phyloP scores from a whole-genome alignment of 2,113 vertebrate genomes.

The Uropsilus gracilis region DNA sequence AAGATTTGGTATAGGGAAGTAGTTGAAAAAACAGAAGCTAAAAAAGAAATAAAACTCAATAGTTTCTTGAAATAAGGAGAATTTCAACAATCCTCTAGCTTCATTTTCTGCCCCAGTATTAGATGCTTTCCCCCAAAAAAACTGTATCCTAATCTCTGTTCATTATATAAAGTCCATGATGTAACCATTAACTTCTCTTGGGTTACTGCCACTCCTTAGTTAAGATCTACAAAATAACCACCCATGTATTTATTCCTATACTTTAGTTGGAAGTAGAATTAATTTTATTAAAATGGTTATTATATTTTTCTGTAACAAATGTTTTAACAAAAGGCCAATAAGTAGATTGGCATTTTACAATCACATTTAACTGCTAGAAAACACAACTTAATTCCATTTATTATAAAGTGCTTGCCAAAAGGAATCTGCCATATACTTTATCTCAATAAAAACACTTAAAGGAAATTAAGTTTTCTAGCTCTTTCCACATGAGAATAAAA shows the following conservation, averaged over 20 bases:
- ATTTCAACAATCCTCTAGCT: not conserved
- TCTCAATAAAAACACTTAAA: not conserved
- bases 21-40: not conserved
- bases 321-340: not conserved
- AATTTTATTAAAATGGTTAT: not conserved
- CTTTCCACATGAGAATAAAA: not conserved
- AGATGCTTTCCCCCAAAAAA: not conserved
- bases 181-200: not conserved
- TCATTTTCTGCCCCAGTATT: not conserved
- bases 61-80: not conserved
- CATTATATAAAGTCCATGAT: not conserved
- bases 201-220: not conserved
- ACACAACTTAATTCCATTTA: not conserved
- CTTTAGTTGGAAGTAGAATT: not conserved
- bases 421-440: not conserved
- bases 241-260: not conserved
- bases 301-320: not conserved
- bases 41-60: not conserved
- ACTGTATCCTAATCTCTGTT: not conserved
- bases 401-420: not conserved
- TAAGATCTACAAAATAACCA: not conserved
- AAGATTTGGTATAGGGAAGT: not conserved
- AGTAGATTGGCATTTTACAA: not conserved
- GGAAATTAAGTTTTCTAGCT: not conserved
- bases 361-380: not conserved